These are phyloP conservation scores for Drosophila watanabei DNA, from an alignment of 1,140 invertebrate species.

Conservation along the genomic window DNA sequence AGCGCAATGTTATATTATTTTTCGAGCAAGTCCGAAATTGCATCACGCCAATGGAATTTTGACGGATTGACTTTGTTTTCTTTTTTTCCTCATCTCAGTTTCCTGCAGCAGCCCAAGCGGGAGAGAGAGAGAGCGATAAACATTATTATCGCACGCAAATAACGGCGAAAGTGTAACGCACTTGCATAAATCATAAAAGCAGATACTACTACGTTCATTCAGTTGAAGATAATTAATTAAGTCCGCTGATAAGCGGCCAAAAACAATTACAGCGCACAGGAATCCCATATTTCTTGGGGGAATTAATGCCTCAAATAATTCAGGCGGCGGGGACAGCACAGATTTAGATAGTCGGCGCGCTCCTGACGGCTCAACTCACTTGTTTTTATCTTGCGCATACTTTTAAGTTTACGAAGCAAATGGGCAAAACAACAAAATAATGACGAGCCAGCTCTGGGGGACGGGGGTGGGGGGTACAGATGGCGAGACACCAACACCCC, in stretches of 20 bases:
- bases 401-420: constrained; percentile 55
- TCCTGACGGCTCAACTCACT: constrained; percentile 14
- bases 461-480: constrained; percentile 26
- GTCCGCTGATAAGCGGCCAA: constrained; percentile 54
- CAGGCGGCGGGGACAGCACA: constrained; percentile 33
- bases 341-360: constrained; percentile 44
- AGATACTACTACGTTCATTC: constrained; percentile 35
- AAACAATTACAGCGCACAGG: constrained; percentile 19
- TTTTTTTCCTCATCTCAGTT: neutral
- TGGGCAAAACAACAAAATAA: constrained; percentile 71
- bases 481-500: constrained; percentile 69
- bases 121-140: constrained; percentile 40
- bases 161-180: constrained; percentile 36
- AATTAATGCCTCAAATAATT: constrained; percentile 48
- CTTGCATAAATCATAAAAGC: constrained; percentile 27
- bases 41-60: constrained; percentile 67
- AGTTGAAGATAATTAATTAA: constrained; percentile 70
- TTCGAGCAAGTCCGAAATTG: constrained; percentile 46
- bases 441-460: constrained; percentile 29
- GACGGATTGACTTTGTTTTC: constrained; percentile 53
- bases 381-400: constrained; percentile 39
- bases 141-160: constrained; percentile 59
- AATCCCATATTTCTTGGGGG: constrained; percentile 13
- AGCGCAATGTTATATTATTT: constrained; percentile 21
- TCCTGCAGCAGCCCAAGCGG: constrained; percentile 22